Evolutionary conservation across 2,888 invertebrate species (phyloP).

Genomic region (Hydriomena furcata): DNA sequence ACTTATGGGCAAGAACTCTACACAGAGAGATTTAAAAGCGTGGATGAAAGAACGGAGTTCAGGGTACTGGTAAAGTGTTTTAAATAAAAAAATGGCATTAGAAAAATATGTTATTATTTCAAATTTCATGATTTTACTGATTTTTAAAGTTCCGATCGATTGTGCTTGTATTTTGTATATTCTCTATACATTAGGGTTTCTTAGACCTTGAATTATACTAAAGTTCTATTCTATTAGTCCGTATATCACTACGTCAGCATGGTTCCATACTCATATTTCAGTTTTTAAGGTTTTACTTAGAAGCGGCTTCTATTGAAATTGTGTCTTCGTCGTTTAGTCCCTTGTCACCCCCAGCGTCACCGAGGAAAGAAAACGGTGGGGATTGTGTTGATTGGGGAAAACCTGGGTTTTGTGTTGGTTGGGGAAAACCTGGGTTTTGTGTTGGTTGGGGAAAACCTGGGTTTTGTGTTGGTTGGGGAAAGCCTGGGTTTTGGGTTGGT

Average conservation of each 20-base stretch:
- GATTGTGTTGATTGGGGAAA: slow-evolving; percentile 49
- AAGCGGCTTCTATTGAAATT: slow-evolving; percentile 74
- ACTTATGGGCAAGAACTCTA: slow-evolving; percentile 57
- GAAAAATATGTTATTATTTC: too few relatives aligned
- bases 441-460: slow-evolving; percentile 41
- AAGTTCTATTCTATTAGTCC: too few relatives aligned
- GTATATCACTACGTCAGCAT: too few relatives aligned
- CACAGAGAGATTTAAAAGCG: slow-evolving; percentile 35
- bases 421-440: slow-evolving; percentile 48
- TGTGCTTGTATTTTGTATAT: too few relatives aligned
- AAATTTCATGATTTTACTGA: too few relatives aligned
- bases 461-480: slow-evolving; percentile 46
- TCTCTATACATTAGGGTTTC: too few relatives aligned
- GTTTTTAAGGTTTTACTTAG: too few relatives aligned
- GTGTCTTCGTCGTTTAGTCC: slow-evolving; percentile 73
- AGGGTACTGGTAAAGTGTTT: slow-evolving; percentile 45
- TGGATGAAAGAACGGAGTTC: slow-evolving; percentile 52
- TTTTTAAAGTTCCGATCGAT: too few relatives aligned
- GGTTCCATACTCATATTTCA: too few relatives aligned
- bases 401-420: slow-evolving; percentile 42
- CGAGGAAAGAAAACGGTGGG: slow-evolving; percentile 57
- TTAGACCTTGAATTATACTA: too few relatives aligned
- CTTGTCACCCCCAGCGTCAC: slow-evolving; percentile 48
- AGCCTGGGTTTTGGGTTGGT: slow-evolving; percentile 45
- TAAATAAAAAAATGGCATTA: too few relatives aligned